Base-by-base conservation (phyloP, 2,113 vertebrate genomes). In the Chloropsis hardwickii region DNA sequence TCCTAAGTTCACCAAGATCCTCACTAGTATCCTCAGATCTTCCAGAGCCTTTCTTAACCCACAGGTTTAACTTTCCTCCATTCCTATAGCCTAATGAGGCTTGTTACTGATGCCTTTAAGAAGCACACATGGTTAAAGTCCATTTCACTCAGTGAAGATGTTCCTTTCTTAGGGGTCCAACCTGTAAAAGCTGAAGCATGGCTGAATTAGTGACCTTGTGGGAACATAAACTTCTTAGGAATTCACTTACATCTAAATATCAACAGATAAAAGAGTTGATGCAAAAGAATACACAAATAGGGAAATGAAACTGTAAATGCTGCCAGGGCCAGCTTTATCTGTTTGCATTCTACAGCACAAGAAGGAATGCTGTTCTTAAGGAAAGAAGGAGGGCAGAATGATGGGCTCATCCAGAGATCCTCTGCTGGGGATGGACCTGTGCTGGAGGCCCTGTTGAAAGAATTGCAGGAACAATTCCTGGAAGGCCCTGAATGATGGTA, bases 341-440 rank as follows among this genome's bases (percentile, higher is more conserved):
- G 11, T 50, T 42, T 53, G 29, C 7, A 31, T n/a, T 81, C 9
- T 29, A 7, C 54, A 40, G 14, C 11, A 47, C 4, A 2, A 0
- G 2, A 42, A 67, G 16, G 12, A 74, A 28, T 6, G 2, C 2
- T 74, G 3, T 28, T 24, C 19, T 39, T 1, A 4, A 56, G 9
- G 21, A 64, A 71, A 27, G 31, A 71, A 42, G 11, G 20, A 72
- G 4, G 13, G 22, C 11, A 40, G 51, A 28, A 51, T 0, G 0
- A 29, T 2, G 6, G 29, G 18, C 9, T 67, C 2, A 1, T 53
- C n/a, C 7, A 12, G 25, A 62, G 31, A 40, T n/a, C 31, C 10
- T 77, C 53, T 69, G 19, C 42, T 66, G 42, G 54, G 5, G 20
- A n/a, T 54, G 35, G 31, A 39, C 22, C 23, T 21, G 8, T 78